Conservation (phyloP, 2,888 invertebrate species). For the Exephanes ischioxanthus region DNA sequence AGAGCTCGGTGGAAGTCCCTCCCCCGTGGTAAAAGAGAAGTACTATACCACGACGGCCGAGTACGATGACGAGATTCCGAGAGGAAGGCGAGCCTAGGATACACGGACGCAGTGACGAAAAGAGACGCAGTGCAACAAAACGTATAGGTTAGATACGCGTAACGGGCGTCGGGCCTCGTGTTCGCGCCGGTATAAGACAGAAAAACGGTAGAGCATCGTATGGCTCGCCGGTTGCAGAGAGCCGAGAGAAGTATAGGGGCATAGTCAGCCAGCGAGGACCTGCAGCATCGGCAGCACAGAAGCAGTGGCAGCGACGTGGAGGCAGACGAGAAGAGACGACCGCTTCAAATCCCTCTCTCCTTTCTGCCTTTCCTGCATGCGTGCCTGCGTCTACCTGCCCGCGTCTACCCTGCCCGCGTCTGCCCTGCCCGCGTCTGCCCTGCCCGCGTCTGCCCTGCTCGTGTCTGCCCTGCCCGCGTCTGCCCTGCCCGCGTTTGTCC, state of each 20-base stretch:
- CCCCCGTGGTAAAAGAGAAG: slow-evolving; percentile 25
- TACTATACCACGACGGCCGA: slow-evolving; percentile 53
- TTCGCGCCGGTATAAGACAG: slow-evolving; percentile 70
- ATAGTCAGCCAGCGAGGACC: slow-evolving; percentile 50
- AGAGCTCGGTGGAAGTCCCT: background rate
- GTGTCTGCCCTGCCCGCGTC: slow-evolving; percentile 78
- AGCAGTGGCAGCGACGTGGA: slow-evolving; percentile 73
- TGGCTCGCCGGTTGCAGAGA: slow-evolving; percentile 64
- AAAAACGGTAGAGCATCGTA: slow-evolving; percentile 67
- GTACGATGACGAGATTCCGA: slow-evolving; percentile 48
- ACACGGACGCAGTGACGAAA: slow-evolving; percentile 49
- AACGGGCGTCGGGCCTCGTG: slow-evolving; percentile 67
- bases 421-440: slow-evolving; percentile 79
- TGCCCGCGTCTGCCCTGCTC: slow-evolving; percentile 77
- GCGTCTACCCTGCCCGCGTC: slow-evolving; percentile 75
- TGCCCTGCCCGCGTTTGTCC: slow-evolving; percentile 35
- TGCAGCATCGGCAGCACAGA: slow-evolving; percentile 58
- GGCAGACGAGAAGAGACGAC: slow-evolving; percentile 82
- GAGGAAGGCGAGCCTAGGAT: slow-evolving; percentile 43
- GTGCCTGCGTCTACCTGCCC: slow-evolving; percentile 76
- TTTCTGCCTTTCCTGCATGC: slow-evolving; percentile 80
- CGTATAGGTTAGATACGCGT: slow-evolving; percentile 70
- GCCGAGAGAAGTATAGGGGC: slow-evolving; percentile 63
- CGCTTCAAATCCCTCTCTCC: slow-evolving; percentile 83
- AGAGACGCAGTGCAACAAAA: slow-evolving; percentile 59